A percentile compares a stretch with the other conserved stretches of the same genome.
Evolutionary conservation across 2,888 invertebrate species (phyloP).

Genomic region (Cancer borealis): DNA sequence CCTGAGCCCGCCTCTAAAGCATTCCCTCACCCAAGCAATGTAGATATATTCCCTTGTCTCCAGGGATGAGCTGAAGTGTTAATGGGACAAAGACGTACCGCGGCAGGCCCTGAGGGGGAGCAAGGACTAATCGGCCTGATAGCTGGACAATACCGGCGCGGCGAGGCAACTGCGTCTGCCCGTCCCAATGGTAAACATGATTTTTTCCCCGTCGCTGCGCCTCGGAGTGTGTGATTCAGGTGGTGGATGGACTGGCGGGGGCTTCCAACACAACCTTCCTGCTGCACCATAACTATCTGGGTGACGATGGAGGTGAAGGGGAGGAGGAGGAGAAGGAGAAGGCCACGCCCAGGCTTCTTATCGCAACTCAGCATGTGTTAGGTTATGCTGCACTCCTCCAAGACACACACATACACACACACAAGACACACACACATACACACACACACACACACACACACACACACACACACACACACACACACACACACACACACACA

Average conservation of each 20-base stretch:
- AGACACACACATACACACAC: not conserved
- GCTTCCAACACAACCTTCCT: not conserved
- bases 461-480: no score
- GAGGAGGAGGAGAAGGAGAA: not conserved
- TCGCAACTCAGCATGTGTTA: not conserved
- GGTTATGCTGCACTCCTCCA: not conserved
- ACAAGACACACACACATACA: no score
- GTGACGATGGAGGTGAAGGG: not conserved
- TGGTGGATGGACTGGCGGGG: not conserved
- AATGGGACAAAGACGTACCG: slow-evolving; percentile 66
- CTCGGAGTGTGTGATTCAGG: not conserved
- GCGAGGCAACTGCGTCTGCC: not conserved
- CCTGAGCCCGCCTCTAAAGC: not conserved
- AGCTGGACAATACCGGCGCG: slow-evolving; percentile 54
- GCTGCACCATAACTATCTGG: not conserved
- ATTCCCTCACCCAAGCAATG: slow-evolving; percentile 50
- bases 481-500: no score
- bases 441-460: no score
- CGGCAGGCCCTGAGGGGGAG: not conserved
- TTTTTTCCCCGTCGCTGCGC: slow-evolving; percentile 17
- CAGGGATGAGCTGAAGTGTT: slow-evolving; percentile 51
- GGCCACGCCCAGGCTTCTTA: not conserved
- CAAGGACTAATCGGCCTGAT: slow-evolving; percentile 62
- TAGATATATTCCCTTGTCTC: slow-evolving; percentile 58
- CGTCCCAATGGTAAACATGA: not conserved